Percentiles rank a stretch among this genome's conserved stretches.
phyloP scores from a whole-genome alignment of 2,797 vertebrate species.

The Anguilla marmorata region DNA sequence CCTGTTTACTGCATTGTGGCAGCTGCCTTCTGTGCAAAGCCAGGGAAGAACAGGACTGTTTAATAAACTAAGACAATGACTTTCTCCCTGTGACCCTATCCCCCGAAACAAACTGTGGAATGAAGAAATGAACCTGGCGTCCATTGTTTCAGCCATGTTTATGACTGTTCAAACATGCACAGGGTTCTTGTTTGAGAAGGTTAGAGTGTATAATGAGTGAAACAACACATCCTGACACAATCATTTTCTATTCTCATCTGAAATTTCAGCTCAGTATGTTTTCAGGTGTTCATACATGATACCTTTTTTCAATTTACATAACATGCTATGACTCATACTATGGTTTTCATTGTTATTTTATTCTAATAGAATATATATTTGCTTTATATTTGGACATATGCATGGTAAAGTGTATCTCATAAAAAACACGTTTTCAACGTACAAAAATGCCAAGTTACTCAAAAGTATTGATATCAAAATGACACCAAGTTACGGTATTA shows the following conservation, averaged over 20 bases:
- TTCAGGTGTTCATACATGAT: not conserved
- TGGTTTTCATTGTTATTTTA: not conserved
- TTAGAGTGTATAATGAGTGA: not conserved
- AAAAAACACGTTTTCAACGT: no score
- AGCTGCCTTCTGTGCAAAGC: not conserved
- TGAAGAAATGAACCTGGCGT: not conserved
- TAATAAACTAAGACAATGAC: conserved; percentile 12
- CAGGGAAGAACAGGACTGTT: not conserved
- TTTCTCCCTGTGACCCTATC: not conserved
- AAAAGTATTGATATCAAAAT: no score
- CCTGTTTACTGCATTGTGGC: not conserved
- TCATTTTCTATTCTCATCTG: not conserved
- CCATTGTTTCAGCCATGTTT: not conserved
- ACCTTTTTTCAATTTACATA: not conserved
- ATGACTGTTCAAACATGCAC: not conserved
- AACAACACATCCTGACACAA: not conserved
- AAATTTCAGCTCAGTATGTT: not conserved
- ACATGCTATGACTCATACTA: not conserved
- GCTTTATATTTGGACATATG: no score
- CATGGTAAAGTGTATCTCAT: no score
- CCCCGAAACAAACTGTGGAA: not conserved
- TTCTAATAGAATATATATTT: not conserved
- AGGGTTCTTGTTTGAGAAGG: not conserved
- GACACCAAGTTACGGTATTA: no score
- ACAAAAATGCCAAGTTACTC: no score